Evolutionary conservation across 2,113 vertebrate genomes (phyloP).

Genomic region (Dromiciops gliroides): DNA sequence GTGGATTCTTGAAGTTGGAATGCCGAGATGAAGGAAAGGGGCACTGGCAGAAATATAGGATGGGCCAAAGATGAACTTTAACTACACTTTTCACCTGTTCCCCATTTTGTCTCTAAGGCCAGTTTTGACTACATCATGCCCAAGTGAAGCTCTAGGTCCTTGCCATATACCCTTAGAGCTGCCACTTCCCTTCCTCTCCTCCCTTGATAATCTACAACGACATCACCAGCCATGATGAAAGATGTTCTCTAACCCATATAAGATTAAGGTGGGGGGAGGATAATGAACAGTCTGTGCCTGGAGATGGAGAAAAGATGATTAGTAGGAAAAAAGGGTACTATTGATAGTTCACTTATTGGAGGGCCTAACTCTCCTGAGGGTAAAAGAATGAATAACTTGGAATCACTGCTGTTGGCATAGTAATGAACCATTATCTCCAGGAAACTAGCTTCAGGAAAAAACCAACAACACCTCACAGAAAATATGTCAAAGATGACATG

Average conservation of each 20-base stretch:
- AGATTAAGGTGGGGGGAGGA: not conserved
- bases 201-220: not conserved
- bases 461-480: not conserved
- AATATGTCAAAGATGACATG: not conserved
- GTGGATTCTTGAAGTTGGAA: not conserved
- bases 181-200: not conserved
- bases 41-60: not conserved
- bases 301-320: not conserved
- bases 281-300: not conserved
- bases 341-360: not conserved
- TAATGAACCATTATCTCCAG: not conserved
- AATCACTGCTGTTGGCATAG: not conserved
- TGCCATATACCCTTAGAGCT: not conserved
- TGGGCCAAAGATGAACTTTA: not conserved
- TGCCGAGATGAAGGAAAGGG: not conserved
- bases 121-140: not conserved
- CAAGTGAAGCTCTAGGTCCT: not conserved
- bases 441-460: not conserved
- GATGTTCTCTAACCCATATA: not conserved
- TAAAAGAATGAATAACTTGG: not conserved
- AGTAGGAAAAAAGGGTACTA: not conserved
- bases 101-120: not conserved
- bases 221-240: not conserved
- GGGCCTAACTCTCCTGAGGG: not conserved
- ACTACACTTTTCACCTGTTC: not conserved